These are phyloP conservation scores for Hyalella azteca DNA, from an alignment of 2,888 invertebrate genomes.

Conservation along the genomic window DNA sequence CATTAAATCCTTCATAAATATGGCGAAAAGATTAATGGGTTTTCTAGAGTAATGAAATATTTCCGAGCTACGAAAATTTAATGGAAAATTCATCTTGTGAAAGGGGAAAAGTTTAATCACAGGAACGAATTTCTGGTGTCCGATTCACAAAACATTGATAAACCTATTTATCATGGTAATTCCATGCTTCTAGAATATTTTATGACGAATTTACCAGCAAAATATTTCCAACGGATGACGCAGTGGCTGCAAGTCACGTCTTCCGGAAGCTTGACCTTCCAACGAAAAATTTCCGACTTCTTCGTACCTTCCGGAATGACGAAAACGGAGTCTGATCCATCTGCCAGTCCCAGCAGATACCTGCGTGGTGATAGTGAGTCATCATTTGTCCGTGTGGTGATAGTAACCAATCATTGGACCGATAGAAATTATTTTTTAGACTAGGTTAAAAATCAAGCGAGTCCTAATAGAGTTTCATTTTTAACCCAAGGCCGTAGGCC, in stretches of 20 bases:
- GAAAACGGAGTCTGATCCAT: slow-evolving; percentile 72
- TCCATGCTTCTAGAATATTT: too few relatives aligned
- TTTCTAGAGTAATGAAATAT: too few relatives aligned
- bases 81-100: too few relatives aligned
- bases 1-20: too few relatives aligned
- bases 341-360: slow-evolving; percentile 76
- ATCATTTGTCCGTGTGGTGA: not conserved
- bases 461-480: not conserved
- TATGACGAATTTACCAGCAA: slow-evolving; percentile 70
- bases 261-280: slow-evolving; percentile 78
- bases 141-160: too few relatives aligned
- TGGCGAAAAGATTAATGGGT: too few relatives aligned
- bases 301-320: slow-evolving; percentile 75
- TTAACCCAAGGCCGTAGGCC: too few relatives aligned
- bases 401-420: not conserved
- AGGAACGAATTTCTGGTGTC: too few relatives aligned
- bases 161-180: too few relatives aligned
- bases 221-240: slow-evolving; percentile 91
- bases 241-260: slow-evolving; percentile 87
- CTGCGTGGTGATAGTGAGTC: slow-evolving; percentile 63
- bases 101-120: too few relatives aligned
- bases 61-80: too few relatives aligned
- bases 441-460: not conserved
- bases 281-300: slow-evolving; percentile 71
- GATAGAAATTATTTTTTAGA: not conserved